Base-by-base conservation (phyloP, 1,140 invertebrate genomes). In the Apis laboriosa region DNA sequence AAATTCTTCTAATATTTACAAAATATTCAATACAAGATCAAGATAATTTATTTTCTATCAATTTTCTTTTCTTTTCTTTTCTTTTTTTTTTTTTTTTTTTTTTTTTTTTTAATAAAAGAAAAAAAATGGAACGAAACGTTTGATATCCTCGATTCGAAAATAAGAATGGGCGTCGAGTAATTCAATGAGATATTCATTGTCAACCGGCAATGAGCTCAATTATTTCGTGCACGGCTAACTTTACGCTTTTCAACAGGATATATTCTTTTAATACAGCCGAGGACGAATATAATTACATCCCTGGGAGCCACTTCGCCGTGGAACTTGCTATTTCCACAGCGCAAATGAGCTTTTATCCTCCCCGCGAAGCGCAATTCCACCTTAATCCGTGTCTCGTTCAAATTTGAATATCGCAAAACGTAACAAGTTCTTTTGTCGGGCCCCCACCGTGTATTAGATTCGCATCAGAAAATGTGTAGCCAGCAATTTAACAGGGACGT, bases 291-390 rank as follows among this genome's bases (percentile, higher is more conserved):
- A 79, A 79, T 79, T 71, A 60, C 43, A 43, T 71, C n/a, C 55
- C 77, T 71, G 67, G 55, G 67, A 60, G 77, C 28, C 55, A 73
- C 28, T 34, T 49, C n/a, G 13, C 43, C 8, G 13, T 19, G 64
- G 43, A 79, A 43, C 34, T 79, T 79, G 67, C 49, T 79, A 61
- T 43, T 68, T 71, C 53, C 28, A 34, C 49, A 17, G n/a, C 17
- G 56, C 24, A 61, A 79, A 79, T 79, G 67, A 72, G 67, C 24
- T 72, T 63, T 34, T n/a, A 72, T 79, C 19, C 43, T 43, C 34
- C 3, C 66, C 21, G 51, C 53, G 9, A 43, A 66, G 17, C 61
- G 76, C 58, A 67, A 78, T 79, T 70, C 28, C 66, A 5, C 17
- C 51, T 70, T 71, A 71, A 79, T 61, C 24, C 67, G 43, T 21